Evolutionary conservation across 2,888 invertebrate genomes (phyloP).

Genomic region (Brachypterus glaber): DNA sequence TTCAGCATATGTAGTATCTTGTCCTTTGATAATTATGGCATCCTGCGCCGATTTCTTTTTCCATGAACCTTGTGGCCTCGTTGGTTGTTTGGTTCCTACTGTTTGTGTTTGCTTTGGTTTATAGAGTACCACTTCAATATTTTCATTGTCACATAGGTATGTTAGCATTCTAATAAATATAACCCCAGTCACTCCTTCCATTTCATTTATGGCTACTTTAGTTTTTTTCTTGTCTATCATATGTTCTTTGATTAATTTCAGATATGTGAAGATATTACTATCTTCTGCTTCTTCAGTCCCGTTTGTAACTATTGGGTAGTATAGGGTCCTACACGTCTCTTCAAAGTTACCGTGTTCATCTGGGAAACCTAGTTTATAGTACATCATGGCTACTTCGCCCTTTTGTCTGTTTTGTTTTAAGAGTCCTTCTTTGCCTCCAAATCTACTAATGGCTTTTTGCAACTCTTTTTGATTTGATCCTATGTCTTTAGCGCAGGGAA

Average conservation of each 20-base stretch:
- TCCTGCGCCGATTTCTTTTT: conserved; percentile 5
- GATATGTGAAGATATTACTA: conserved; percentile 1
- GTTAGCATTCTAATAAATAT: conserved; percentile 8
- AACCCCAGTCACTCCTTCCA: conserved; percentile 8
- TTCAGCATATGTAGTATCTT: conserved; percentile 13
- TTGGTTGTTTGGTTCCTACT: not conserved
- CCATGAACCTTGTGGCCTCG: not conserved
- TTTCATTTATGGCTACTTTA: conserved; percentile 11
- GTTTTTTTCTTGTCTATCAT: conserved; percentile 3
- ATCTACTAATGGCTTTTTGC: conserved; percentile 9
- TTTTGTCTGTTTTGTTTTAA: conserved; percentile 11
- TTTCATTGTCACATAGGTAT: conserved; percentile 12
- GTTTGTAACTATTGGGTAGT: conserved; percentile 9
- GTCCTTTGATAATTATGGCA: conserved; percentile 9
- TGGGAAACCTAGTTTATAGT: conserved; percentile 16
- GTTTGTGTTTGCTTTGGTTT: not conserved
- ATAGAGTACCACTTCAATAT: not conserved
- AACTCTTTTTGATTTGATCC: conserved; percentile 8
- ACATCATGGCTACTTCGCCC: conserved; percentile 17
- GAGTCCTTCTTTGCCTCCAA: conserved; percentile 11
- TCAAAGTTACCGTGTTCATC: conserved; percentile 16
- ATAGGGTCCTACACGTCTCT: conserved; percentile 11
- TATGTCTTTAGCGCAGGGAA: conserved; percentile 14
- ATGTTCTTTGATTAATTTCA: conserved; percentile 8
- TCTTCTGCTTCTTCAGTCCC: conserved; percentile 1